Conservation (phyloP, 2,113 vertebrate genomes). For the Pollimyrus isidori region DNA sequence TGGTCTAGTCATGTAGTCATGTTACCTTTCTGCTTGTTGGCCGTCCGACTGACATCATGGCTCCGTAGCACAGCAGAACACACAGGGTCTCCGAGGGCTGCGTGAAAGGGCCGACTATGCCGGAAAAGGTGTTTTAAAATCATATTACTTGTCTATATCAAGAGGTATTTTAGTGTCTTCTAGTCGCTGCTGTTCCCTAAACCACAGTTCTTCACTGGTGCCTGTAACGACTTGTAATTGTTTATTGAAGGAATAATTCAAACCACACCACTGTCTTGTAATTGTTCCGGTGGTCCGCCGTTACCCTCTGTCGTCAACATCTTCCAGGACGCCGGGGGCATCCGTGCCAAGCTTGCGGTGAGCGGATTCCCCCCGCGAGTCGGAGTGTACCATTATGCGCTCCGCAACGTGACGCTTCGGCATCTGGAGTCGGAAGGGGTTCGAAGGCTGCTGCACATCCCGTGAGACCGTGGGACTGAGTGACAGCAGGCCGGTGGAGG, state of each 20-base stretch:
- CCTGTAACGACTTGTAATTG: not conserved
- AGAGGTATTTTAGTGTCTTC: not conserved
- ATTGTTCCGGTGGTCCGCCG: not conserved
- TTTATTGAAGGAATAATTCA: constrained; percentile 7
- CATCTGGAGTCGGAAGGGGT: not conserved
- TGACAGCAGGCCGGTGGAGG: not conserved
- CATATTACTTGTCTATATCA: not conserved
- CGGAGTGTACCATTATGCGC: not conserved
- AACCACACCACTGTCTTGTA: constrained; percentile 5
- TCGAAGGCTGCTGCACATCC: not conserved
- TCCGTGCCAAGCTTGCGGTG: not conserved
- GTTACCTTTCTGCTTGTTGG: constrained; percentile 57
- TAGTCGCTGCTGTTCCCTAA: not conserved
- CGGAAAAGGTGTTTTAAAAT: constrained; percentile 6
- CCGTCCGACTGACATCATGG: constrained; percentile 56
- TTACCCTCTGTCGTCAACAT: not conserved
- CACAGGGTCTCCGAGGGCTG: constrained; percentile 38
- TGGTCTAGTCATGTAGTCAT: constrained; percentile 60
- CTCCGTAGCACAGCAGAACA: not conserved
- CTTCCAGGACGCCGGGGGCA: not conserved
- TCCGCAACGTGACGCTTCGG: not conserved
- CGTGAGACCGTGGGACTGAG: not conserved
- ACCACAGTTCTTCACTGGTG: not conserved
- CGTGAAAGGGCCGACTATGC: constrained; percentile 20
- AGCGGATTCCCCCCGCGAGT: constrained; percentile 1